Percentiles rank a stretch among this genome's conserved stretches.
Evolutionary conservation across 1,140 invertebrate species (phyloP).

Genomic region (Hyles vespertilio): DNA sequence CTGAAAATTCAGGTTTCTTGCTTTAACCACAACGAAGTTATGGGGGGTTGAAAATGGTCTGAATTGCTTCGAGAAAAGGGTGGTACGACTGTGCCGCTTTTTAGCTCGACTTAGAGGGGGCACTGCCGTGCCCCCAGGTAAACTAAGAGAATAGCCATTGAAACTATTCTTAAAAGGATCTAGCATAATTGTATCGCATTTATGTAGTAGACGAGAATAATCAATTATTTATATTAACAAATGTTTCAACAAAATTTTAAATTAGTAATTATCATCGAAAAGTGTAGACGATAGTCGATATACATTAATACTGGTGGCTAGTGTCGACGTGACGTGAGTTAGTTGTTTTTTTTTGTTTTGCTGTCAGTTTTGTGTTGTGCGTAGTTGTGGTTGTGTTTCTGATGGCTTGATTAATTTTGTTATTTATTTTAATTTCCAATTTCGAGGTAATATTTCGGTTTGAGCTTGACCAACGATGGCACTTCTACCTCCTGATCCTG

Average conservation of each 20-base stretch:
- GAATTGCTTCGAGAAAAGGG: too few relatives aligned
- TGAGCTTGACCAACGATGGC: slow-evolving; percentile 71
- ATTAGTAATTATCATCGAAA: not conserved
- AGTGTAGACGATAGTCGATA: not conserved
- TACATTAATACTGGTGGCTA: not conserved
- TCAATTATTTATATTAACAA: not conserved
- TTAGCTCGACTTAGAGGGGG: too few relatives aligned
- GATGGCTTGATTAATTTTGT: slow-evolving; percentile 72
- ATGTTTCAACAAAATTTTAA: not conserved
- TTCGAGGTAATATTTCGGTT: slow-evolving; percentile 60
- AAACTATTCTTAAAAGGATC: too few relatives aligned
- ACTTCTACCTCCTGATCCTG: slow-evolving; percentile 78
- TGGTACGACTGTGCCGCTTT: too few relatives aligned
- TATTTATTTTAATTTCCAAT: slow-evolving; percentile 66
- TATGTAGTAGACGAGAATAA: too few relatives aligned
- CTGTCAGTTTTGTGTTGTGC: slow-evolving; percentile 75
- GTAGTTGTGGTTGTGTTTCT: slow-evolving; percentile 72
- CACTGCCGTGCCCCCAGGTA: too few relatives aligned
- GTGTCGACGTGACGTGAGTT: slow-evolving; percentile 7
- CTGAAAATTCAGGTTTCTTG: too few relatives aligned
- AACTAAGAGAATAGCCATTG: too few relatives aligned
- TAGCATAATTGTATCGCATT: too few relatives aligned
- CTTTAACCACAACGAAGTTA: too few relatives aligned
- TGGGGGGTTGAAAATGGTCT: too few relatives aligned
- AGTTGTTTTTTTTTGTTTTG: slow-evolving; percentile 52